These are phyloP conservation scores for Melieria crassipennis DNA, from an alignment of 2,888 invertebrate genomes.

Conservation along the genomic window DNA sequence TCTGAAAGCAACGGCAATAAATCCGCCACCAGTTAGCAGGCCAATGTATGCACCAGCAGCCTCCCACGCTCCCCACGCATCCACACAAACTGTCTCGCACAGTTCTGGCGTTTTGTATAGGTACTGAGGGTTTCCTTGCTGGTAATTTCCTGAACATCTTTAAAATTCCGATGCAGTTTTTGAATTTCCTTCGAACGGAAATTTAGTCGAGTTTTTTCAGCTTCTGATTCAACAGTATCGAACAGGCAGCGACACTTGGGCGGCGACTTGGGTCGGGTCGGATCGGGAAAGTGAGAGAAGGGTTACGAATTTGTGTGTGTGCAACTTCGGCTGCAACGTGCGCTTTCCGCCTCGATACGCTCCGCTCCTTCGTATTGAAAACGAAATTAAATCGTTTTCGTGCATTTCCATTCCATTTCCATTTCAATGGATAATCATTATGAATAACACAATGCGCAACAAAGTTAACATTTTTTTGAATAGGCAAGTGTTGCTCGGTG, in stretches of 20 bases:
- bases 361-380: conserved; percentile 47
- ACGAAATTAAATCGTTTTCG: conserved; percentile 55
- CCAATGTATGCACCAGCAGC: too few species aligned
- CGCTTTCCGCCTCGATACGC: neutral
- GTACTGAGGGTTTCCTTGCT: neutral
- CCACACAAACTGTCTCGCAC: too few species aligned
- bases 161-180: conserved; percentile 42
- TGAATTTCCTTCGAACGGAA: conserved; percentile 62
- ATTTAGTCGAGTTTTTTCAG: conserved; percentile 61
- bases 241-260: neutral
- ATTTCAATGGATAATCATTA: conserved; percentile 63
- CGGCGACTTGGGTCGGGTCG: neutral
- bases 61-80: too few species aligned
- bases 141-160: neutral
- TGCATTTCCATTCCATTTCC: conserved; percentile 57
- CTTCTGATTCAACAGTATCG: conserved; percentile 42
- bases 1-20: too few species aligned
- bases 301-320: neutral
- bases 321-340: neutral
- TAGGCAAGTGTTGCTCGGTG: conserved; percentile 18
- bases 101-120: neutral
- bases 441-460: conserved; percentile 44
- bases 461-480: conserved; percentile 24
- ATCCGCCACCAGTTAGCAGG: too few species aligned
- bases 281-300: neutral